phyloP scores from a whole-genome alignment of 2,888 invertebrate genomes.

The Drosophila macrospina region DNA sequence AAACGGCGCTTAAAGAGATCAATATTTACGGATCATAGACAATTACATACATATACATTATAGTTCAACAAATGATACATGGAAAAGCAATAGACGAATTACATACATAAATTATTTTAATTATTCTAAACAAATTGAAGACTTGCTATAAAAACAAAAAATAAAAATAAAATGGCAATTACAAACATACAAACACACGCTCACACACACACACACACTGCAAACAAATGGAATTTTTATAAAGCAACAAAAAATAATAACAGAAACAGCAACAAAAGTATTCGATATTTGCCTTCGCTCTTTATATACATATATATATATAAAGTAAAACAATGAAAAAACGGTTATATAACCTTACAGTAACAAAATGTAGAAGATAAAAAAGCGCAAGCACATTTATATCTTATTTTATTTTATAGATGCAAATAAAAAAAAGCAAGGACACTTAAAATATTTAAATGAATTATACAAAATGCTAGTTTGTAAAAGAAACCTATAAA shows the following conservation, averaged over 20 bases:
- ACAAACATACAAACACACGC: slow-evolving; percentile 7
- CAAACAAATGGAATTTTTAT: slow-evolving; percentile 67
- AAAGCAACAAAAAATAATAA: slow-evolving; percentile 30
- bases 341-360: slow-evolving; percentile 44
- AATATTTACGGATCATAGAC: slow-evolving; percentile 38
- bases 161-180: background rate
- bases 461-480: slow-evolving; percentile 70
- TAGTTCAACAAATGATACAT: slow-evolving; percentile 22
- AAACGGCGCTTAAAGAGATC: slow-evolving; percentile 29
- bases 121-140: slow-evolving; percentile 25
- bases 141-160: slow-evolving; percentile 27
- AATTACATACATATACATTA: slow-evolving; percentile 25
- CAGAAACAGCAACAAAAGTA: slow-evolving; percentile 70
- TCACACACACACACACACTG: slow-evolving; percentile 33
- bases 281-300: slow-evolving; percentile 79
- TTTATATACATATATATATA: slow-evolving; percentile 64
- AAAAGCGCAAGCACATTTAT: slow-evolving; percentile 38
- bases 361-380: slow-evolving; percentile 13
- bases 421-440: slow-evolving; percentile 49
- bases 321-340: slow-evolving; percentile 56
- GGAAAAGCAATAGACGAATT: slow-evolving; percentile 62
- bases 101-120: slow-evolving; percentile 19
- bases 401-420: slow-evolving; percentile 50
- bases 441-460: slow-evolving; percentile 68
- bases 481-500: slow-evolving; percentile 46